Percentiles rank a stretch among this genome's conserved stretches.
phyloP scores from a whole-genome alignment of 2,113 vertebrate genomes.

The Sceloporus undulatus region DNA sequence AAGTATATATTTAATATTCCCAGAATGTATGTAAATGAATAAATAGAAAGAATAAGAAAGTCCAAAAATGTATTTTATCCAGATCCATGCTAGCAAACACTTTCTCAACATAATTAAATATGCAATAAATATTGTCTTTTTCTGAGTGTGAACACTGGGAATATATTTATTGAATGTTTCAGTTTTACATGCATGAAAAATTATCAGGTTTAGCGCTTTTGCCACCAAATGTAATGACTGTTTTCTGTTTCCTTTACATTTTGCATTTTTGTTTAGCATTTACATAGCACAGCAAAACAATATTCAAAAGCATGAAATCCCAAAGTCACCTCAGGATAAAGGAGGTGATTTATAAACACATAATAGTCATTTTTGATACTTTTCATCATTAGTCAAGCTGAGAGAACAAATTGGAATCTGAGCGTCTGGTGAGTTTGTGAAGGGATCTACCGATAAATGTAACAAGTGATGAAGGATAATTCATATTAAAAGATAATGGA shows the following conservation, averaged over 20 bases:
- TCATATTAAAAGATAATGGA: slow-evolving; percentile 70
- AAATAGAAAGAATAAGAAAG: background rate
- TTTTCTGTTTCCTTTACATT: slow-evolving; percentile 48
- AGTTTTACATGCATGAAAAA: background rate
- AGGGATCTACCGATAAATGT: slow-evolving; percentile 66
- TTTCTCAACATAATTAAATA: background rate
- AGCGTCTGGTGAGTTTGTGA: slow-evolving; percentile 64
- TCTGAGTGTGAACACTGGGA: background rate
- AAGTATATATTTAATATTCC: background rate
- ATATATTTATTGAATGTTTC: slow-evolving; percentile 10
- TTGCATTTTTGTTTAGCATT: slow-evolving; percentile 63
- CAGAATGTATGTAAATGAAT: background rate
- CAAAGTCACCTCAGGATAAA: slow-evolving; percentile 66
- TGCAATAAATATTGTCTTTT: background rate
- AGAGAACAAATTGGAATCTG: slow-evolving; percentile 75
- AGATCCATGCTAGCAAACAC: background rate
- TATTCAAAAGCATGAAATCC: slow-evolving; percentile 63
- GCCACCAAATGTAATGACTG: background rate
- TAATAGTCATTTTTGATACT: slow-evolving; percentile 70
- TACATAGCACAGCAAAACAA: slow-evolving; percentile 61
- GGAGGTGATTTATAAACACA: slow-evolving; percentile 71
- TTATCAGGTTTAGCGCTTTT: background rate
- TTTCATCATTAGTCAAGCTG: slow-evolving; percentile 78
- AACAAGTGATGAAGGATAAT: slow-evolving; percentile 70
- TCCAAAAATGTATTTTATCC: background rate